Conservation (phyloP, 2,113 vertebrate genomes). For the Albula glossodonta region DNA sequence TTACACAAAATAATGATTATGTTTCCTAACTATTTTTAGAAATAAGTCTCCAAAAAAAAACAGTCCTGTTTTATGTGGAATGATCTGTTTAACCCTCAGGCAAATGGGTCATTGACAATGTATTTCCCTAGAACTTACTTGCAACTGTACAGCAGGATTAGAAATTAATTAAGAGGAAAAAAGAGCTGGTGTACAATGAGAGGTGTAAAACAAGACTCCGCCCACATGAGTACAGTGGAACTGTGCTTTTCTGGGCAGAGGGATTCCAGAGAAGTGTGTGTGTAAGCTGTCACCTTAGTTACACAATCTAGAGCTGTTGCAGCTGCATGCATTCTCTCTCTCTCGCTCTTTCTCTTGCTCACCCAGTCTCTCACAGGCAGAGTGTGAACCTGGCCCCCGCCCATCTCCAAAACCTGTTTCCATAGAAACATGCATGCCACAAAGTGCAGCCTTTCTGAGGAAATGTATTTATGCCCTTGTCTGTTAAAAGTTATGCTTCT, state of each 20-base stretch:
- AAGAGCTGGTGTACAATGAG: background rate
- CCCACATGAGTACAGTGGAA: slow-evolving; percentile 40
- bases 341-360: slow-evolving; percentile 7
- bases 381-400: slow-evolving; percentile 1
- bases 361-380: background rate
- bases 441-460: slow-evolving; percentile 18
- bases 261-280: slow-evolving; percentile 58
- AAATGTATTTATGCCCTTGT: slow-evolving; percentile 3
- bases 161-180: background rate
- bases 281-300: slow-evolving; percentile 5
- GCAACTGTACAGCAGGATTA: background rate
- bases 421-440: slow-evolving; percentile 19
- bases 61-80: background rate
- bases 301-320: slow-evolving; percentile 12
- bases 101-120: too few relatives aligned
- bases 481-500: slow-evolving; percentile 18
- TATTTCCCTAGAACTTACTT: too few relatives aligned
- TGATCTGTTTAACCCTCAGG: background rate
- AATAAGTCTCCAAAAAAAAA: too few relatives aligned
- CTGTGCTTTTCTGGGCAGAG: slow-evolving; percentile 54
- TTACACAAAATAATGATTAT: background rate
- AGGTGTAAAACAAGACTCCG: background rate
- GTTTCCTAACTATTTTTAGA: too few relatives aligned
- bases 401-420: background rate
- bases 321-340: background rate